Percentiles rank a stretch among this genome's conserved stretches.
Evolutionary conservation across 2,888 invertebrate genomes (phyloP).

Genomic region (Cryptocephalus moraei): DNA sequence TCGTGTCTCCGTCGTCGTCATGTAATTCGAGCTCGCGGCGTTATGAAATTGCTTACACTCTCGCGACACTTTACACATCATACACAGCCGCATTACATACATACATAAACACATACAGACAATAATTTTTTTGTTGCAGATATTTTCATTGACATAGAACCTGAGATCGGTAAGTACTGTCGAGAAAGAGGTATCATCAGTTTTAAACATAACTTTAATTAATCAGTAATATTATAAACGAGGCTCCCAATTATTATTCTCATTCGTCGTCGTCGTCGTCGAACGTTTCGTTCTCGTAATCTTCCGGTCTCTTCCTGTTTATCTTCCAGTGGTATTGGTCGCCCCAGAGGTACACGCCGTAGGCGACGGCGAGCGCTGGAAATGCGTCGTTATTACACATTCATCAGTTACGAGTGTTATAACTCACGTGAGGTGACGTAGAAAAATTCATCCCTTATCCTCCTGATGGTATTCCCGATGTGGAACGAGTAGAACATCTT

Average conservation of each 20-base stretch:
- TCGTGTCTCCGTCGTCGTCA: too few species aligned
- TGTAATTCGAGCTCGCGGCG: too few species aligned
- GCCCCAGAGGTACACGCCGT: slow-evolving; percentile 1
- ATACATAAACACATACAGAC: too few species aligned
- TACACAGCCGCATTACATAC: too few species aligned
- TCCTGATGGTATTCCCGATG: slow-evolving; percentile 1
- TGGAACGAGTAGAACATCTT: slow-evolving; percentile 3
- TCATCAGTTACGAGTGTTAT: neutral
- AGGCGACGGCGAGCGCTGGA: slow-evolving; percentile 3
- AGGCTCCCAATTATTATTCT: neutral
- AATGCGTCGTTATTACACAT: neutral
- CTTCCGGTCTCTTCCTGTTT: slow-evolving; percentile 5
- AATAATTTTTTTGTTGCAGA: too few species aligned
- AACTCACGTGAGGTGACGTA: slow-evolving; percentile 12
- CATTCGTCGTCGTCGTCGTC: slow-evolving; percentile 3
- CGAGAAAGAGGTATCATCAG: too few species aligned
- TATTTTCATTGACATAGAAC: too few species aligned
- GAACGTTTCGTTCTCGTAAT: slow-evolving; percentile 9
- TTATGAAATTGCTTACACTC: too few species aligned
- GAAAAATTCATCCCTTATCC: slow-evolving; percentile 3
- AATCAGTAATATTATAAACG: too few species aligned
- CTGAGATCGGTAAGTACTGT: too few species aligned
- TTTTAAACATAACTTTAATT: too few species aligned
- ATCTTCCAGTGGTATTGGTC: slow-evolving; percentile 1
- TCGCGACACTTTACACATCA: too few species aligned